Evolutionary conservation across 2,113 vertebrate genomes (phyloP), one percentile per base, ranked within the genome.

Genomic region (Clarias batrachus): DNA sequence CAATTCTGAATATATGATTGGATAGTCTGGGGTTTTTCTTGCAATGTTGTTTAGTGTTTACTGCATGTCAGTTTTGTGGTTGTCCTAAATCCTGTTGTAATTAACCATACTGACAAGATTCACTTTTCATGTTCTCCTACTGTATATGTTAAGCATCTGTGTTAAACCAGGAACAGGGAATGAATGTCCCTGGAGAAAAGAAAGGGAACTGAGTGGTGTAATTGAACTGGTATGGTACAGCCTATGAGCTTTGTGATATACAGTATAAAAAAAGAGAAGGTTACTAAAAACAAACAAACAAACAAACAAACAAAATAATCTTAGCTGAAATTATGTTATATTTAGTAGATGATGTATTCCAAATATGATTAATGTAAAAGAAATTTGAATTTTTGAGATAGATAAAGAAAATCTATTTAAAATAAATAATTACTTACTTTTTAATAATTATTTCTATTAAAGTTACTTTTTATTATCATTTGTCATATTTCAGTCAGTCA

Each of bases 51-150:
- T 27, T 70, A 7, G 11, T 82, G n/a, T 82, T 48, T 83, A 70
- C 30, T 63, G 41, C 82, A 63, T 93, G 85, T 66, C 82, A 7
- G 90, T 89, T 92, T 87, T 65, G 27, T 90, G 54, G 91, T 87
- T 93, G 83, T 91, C 59, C 84, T 79, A 88, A 92, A 94, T 93
- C 92, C 92, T 92, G 91, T 91, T 91, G 91, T 89, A 90, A 91
- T 90, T 87, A 89, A 80, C 90, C 88, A 92, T 89, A 76, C 92
- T 93, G 91, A 91, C 92, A 91, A 91, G 92, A 93, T 94, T 95
- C 87, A 92, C 84, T 91, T 93, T 88, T 92, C 88, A 86, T 93
- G 91, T 93, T 91, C 30, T 87, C 73, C 79, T 66, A 62, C 91
- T 93, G 88, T 94, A 92, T 92, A 89, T 93, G 91, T 90, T 89